phyloP scores from a whole-genome alignment of 2,113 vertebrate species.

The Aspiorhynchus laticeps region DNA sequence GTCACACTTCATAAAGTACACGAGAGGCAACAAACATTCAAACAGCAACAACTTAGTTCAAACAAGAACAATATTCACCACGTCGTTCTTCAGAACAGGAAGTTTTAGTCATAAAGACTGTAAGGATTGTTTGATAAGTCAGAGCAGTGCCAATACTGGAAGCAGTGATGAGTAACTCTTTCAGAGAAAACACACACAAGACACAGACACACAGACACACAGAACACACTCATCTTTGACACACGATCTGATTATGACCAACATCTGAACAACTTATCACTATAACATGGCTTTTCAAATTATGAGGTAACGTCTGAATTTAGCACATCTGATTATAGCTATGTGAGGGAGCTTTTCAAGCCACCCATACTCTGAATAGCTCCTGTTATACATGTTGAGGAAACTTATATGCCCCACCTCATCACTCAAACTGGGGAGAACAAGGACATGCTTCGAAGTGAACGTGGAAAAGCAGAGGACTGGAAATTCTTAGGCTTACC shows the following conservation, averaged over 20 bases:
- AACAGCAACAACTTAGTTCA: constrained; percentile 13
- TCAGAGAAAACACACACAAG: constrained; percentile 21
- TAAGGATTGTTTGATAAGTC: not conserved
- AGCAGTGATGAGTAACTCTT: constrained; percentile 9
- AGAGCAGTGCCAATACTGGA: not conserved
- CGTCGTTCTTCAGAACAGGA: not conserved
- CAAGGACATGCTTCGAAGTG: no score
- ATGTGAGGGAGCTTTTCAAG: constrained; percentile 42
- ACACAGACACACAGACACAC: constrained; percentile 22
- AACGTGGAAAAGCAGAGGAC: not conserved
- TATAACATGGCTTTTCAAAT: constrained; percentile 63
- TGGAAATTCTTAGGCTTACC: constrained; percentile 3
- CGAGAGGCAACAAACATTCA: constrained; percentile 16
- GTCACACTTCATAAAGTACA: constrained; percentile 5
- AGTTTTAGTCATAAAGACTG: constrained; percentile 13
- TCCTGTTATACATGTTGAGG: no score
- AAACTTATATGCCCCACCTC: constrained; percentile 61
- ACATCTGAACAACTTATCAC: constrained; percentile 53
- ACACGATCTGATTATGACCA: not conserved
- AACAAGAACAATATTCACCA: constrained; percentile 1
- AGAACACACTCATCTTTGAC: not conserved
- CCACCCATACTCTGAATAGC: no score
- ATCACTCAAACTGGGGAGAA: constrained; percentile 45
- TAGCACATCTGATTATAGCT: constrained; percentile 66
- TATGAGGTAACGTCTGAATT: constrained; percentile 60